Percentiles rank a stretch among this genome's conserved stretches.
Conservation (phyloP, 2,888 invertebrate species). For the Apodemia mormo region DNA sequence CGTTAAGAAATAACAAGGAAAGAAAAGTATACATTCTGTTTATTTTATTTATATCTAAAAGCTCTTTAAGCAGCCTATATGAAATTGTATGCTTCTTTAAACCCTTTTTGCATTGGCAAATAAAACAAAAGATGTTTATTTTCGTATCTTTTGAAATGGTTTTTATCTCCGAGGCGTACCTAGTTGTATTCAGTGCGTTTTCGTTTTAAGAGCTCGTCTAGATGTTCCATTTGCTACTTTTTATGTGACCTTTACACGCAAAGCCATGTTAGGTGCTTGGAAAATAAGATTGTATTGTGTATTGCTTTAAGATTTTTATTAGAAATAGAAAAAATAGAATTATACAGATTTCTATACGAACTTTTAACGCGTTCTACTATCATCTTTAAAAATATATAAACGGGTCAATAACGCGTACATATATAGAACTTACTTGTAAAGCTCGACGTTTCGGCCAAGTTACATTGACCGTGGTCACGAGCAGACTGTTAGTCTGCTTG, state of each 20-base stretch:
- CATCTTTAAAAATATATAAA: too few relatives aligned
- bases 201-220: constrained; percentile 5
- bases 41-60: background rate
- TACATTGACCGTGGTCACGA: too few relatives aligned
- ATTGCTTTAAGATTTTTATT: background rate
- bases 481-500: too few relatives aligned
- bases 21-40: background rate
- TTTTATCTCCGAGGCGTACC: background rate
- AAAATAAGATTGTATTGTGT: background rate
- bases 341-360: too few relatives aligned
- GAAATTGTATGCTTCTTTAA: background rate
- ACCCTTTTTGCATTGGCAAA: constrained; percentile 3
- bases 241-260: background rate
- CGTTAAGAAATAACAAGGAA: background rate
- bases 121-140: constrained; percentile 5
- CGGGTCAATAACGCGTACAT: too few relatives aligned
- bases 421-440: too few relatives aligned
- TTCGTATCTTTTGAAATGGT: constrained; percentile 3
- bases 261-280: background rate
- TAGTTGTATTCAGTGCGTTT: background rate
- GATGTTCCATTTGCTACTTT: background rate
- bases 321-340: too few relatives aligned
- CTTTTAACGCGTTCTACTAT: too few relatives aligned
- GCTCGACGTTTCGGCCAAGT: too few relatives aligned
- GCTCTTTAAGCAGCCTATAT: background rate